Base-by-base conservation (phyloP, 2,888 invertebrate genomes). In the Aproaerema taeniolella region DNA sequence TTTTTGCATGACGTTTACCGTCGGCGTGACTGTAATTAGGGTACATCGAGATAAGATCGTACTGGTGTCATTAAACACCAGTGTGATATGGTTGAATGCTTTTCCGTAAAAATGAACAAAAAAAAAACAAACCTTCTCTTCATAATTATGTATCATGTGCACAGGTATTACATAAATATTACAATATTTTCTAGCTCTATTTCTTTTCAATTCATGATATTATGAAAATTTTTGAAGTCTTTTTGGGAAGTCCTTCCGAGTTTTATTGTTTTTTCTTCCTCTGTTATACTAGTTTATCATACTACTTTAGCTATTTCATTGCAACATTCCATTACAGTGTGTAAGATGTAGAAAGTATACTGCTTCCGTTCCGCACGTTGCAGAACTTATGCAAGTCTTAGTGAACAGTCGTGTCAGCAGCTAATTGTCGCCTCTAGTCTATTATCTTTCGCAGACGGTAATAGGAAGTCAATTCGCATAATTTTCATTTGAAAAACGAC, bases 331-430 rank as follows among this genome's bases (percentile, higher is more conserved):
- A 31, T 32, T 38, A 35, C 37, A 25, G 37, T 33, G 32, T 35
- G 42, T 41, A 43, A 43, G 39, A 33, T 39, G 43, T 48, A 48
- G 46, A 46, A 48, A 48, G 48, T 48, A n/a, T n/a, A 31, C 28
- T 20, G 41, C 41, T 34, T 31, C 16, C 14, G 40, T 41, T 41
- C 30, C 35, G 33, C 12, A 14, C 30, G 38, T 46, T 46, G 43
- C 39, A 38, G 35, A 34, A 28, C 31, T 42, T 39, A 39, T 39
- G 35, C 35, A 38, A 38, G 34, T 24, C 34, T 34, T 26, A 20
- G 41, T 37, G 30, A 33, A 32, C 37, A 33, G 32, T 32, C n/a
- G 13, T 15, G 37, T 33, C 25, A 30, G 8, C n/a, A 31, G 5
- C 36, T 37, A 37, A 37, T 32, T 38, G 37, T 41, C 30, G 41